Conservation (phyloP, 35 echinoderm and acorn worm species). For the Apostichopus californicus region DNA sequence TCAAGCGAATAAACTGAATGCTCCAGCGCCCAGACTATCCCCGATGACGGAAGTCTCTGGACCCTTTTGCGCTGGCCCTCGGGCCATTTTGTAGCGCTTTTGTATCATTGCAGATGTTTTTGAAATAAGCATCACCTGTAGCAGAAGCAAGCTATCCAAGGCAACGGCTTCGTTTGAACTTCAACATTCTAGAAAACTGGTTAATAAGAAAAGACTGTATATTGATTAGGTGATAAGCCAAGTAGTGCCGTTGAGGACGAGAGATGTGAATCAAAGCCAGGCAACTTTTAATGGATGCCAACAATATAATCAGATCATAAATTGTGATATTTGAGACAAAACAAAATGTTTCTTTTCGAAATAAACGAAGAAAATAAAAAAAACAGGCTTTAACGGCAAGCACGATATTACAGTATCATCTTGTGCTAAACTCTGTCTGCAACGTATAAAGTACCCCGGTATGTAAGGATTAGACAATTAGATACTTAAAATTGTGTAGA, state of each 20-base stretch:
- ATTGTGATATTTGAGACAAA: no score
- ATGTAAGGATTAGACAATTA: no score
- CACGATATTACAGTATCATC: no score
- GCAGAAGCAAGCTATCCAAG: background rate
- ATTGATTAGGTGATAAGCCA: conserved; percentile 20
- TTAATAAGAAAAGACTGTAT: conserved; percentile 28
- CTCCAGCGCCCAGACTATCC: background rate
- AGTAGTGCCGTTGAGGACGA: conserved; percentile 15
- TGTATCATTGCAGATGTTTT: conserved; percentile 33
- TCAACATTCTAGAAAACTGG: conserved; percentile 35
- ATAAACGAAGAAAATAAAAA: no score
- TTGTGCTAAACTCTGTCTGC: no score
- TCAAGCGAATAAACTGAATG: background rate
- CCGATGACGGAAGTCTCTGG: conserved; percentile 26
- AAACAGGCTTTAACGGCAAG: no score
- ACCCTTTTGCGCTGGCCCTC: conserved; percentile 9
- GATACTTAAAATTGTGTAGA: no score
- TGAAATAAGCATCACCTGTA: conserved; percentile 21
- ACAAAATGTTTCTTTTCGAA: no score
- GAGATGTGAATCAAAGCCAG: background rate
- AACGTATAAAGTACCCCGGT: no score
- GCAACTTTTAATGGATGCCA: background rate
- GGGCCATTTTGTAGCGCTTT: conserved; percentile 38
- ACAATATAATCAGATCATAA: background rate
- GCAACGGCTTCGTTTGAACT: conserved; percentile 45